Conservation (phyloP, 23 tunicate genomes). For the Ciona savignyi region DNA sequence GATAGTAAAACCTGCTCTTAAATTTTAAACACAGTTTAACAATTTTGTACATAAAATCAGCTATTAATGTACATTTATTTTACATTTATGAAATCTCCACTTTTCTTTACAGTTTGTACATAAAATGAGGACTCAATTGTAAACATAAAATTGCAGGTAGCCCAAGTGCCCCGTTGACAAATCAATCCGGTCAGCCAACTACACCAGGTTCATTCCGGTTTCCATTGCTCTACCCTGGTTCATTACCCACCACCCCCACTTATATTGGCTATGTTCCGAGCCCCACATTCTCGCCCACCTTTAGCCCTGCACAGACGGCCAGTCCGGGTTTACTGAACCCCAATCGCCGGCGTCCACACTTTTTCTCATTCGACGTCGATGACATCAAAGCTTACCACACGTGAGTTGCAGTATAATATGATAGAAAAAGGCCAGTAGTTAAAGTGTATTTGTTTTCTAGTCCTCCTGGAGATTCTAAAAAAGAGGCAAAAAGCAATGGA, state of each 20-base stretch:
- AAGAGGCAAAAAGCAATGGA: conserved; percentile 12
- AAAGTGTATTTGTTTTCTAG: not conserved
- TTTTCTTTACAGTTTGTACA: no score
- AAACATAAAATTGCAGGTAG: conserved; percentile 33
- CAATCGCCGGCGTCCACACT: conserved; percentile 21
- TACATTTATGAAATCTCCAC: no score
- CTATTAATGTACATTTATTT: no score
- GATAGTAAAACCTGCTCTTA: no score
- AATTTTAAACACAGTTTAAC: no score
- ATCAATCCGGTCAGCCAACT: conserved; percentile 11
- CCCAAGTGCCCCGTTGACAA: conserved; percentile 22
- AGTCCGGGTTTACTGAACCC: conserved; percentile 74
- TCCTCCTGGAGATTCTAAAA: not conserved
- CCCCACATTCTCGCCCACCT: conserved; percentile 83
- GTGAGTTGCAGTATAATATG: conserved; percentile 20
- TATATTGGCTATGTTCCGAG: conserved; percentile 68
- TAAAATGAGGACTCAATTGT: no score
- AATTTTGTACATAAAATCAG: no score
- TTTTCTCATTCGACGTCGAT: conserved; percentile 83
- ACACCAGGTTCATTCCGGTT: conserved; percentile 57
- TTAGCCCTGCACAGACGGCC: conserved; percentile 77
- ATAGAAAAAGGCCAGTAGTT: not conserved
- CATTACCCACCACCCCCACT: conserved; percentile 98
- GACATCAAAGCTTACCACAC: conserved; percentile 93
- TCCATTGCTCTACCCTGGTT: conserved; percentile 87